Percentiles rank a stretch among this genome's conserved stretches.
These are phyloP conservation scores for Dicentrarchus labrax DNA, from an alignment of 2,113 vertebrate species.

Conservation along the genomic window DNA sequence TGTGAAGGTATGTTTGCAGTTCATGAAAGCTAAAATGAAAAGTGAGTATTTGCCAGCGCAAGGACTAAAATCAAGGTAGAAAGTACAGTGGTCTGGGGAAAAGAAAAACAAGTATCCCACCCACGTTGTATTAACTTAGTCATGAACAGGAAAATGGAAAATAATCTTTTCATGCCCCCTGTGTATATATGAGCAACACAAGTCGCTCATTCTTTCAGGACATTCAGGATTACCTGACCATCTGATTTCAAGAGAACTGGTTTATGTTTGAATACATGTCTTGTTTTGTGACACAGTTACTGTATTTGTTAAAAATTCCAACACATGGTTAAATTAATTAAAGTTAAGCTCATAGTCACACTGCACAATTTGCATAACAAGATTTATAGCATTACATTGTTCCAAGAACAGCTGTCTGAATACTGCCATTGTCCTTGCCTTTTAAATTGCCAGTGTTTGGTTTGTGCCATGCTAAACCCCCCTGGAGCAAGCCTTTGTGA, in stretches of 20 bases:
- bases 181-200: background rate
- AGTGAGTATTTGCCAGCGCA: background rate
- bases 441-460: slow-evolving; percentile 11
- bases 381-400: slow-evolving; percentile 14
- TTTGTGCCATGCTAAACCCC: slow-evolving; percentile 5
- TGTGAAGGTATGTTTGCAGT: background rate
- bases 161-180: background rate
- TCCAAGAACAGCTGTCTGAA: slow-evolving; percentile 28
- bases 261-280: background rate
- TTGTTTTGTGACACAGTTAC: background rate
- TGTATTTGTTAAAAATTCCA: background rate
- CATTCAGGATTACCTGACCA: background rate
- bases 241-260: background rate
- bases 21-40: background rate
- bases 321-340: background rate
- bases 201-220: background rate
- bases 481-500: slow-evolving; percentile 26
- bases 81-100: background rate
- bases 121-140: slow-evolving; percentile 4
- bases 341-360: background rate
- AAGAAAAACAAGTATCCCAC: background rate
- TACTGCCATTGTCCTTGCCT: slow-evolving; percentile 34
- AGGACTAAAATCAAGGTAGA: background rate
- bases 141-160: slow-evolving; percentile 30
- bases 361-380: slow-evolving; percentile 4